phyloP scores from a whole-genome alignment of 1,140 invertebrate species.

The Cherax quadricarinatus region DNA sequence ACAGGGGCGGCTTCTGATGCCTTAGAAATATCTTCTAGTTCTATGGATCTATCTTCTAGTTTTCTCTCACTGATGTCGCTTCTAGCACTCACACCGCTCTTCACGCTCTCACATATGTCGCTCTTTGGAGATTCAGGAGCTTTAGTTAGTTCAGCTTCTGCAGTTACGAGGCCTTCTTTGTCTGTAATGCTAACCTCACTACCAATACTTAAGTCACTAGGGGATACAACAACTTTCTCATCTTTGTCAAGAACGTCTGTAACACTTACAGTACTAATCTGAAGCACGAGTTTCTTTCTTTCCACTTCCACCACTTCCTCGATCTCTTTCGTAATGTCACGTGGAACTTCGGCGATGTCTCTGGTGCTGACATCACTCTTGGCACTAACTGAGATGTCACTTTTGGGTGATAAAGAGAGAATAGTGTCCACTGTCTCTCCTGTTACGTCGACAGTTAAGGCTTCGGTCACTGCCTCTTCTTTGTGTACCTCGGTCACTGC shows the following conservation, averaged over 20 bases:
- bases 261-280: constrained; percentile 5
- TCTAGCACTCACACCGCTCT: constrained; percentile 34
- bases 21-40: not conserved
- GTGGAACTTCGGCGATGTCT: constrained; percentile 48
- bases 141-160: not conserved
- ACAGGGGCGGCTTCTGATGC: not conserved
- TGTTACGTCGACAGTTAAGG: constrained; percentile 30
- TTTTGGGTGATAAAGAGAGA: constrained; percentile 48
- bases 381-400: constrained; percentile 54
- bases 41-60: too few species aligned
- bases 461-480: constrained; percentile 73
- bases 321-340: constrained; percentile 37
- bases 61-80: too few species aligned
- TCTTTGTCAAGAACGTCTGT: not conserved
- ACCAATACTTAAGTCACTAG: constrained; percentile 41
- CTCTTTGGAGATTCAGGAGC: constrained; percentile 26
- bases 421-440: constrained; percentile 22
- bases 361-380: constrained; percentile 53
- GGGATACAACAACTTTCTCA: constrained; percentile 16
- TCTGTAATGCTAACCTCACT: constrained; percentile 17
- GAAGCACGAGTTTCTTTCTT: constrained; percentile 36
- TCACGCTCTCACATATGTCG: constrained; percentile 27
- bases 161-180: not conserved
- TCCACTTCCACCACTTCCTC: constrained; percentile 14
- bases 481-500: constrained; percentile 29